A percentile compares a stretch with the other conserved stretches of the same genome.
Conservation (phyloP, 2,797 vertebrate genomes). For the Gobio occitaniae region DNA sequence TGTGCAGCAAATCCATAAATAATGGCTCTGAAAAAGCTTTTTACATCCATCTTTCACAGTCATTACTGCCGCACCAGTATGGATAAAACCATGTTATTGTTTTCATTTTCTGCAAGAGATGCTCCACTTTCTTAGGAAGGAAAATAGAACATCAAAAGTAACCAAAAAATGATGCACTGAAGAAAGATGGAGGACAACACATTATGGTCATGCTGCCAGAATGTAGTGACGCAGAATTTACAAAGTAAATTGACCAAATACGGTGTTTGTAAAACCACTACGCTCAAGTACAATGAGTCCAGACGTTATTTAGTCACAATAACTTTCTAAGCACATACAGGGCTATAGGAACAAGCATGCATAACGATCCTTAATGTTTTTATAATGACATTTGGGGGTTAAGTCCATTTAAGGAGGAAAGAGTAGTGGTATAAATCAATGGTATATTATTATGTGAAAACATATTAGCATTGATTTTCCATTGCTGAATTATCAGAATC, state of each 20-base stretch:
- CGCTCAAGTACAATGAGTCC: not conserved
- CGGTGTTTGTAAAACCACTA: not conserved
- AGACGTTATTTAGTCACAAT: constrained; percentile 16
- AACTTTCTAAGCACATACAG: constrained; percentile 56
- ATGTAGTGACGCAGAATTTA: not conserved
- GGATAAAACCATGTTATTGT: constrained; percentile 39
- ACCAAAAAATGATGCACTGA: constrained; percentile 24
- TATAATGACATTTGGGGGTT: constrained; percentile 64
- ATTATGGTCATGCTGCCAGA: not conserved
- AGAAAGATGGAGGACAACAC: not conserved
- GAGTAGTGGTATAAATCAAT: constrained; percentile 65
- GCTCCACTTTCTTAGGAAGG: constrained; percentile 33
- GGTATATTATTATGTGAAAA: constrained; percentile 37
- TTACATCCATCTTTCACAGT: constrained; percentile 41
- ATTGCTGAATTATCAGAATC: constrained; percentile 37
- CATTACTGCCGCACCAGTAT: constrained; percentile 25
- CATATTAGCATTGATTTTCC: constrained; percentile 48
- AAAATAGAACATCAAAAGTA: constrained; percentile 39
- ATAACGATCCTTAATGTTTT: constrained; percentile 64
- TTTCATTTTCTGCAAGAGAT: constrained; percentile 28
- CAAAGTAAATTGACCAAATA: not conserved
- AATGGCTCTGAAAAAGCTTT: constrained; percentile 26
- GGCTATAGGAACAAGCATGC: constrained; percentile 59
- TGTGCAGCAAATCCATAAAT: constrained; percentile 32
- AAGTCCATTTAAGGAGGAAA: constrained; percentile 65